phyloP scores from a whole-genome alignment of 2,888 invertebrate genomes.

The Amphimallon solstitiale region DNA sequence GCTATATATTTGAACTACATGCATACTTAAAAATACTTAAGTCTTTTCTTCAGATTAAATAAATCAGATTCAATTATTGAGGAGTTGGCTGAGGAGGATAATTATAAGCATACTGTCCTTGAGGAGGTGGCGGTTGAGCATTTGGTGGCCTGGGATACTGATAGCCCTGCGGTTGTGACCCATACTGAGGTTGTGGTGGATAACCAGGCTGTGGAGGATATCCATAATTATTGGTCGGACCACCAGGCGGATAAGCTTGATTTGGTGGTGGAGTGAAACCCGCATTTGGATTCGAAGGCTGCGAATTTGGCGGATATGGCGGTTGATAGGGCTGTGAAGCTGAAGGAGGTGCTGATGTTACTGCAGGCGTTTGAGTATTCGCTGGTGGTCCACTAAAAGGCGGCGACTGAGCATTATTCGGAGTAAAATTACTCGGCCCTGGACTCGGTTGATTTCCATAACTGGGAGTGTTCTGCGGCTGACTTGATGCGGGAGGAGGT shows the following conservation, averaged over 20 bases:
- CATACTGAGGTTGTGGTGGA: conserved; percentile 70
- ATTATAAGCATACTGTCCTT: conserved; percentile 80
- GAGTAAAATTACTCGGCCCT: conserved; percentile 64
- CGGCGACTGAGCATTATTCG: conserved; percentile 68
- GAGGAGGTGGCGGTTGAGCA: conserved; percentile 77
- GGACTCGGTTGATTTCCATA: conserved; percentile 69
- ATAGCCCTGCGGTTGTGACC: conserved; percentile 71
- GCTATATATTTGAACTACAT: too few relatives aligned
- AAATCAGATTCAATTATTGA: conserved; percentile 64
- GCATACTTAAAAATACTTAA: not conserved
- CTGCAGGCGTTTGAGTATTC: conserved; percentile 63
- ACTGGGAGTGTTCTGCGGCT: conserved; percentile 68
- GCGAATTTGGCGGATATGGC: conserved; percentile 64
- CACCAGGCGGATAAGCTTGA: conserved; percentile 56
- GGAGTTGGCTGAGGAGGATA: conserved; percentile 80
- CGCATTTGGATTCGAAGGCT: conserved; percentile 64
- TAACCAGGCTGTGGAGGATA: conserved; percentile 72
- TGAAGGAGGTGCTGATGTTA: conserved; percentile 66
- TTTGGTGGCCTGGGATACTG: conserved; percentile 73
- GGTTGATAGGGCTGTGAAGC: conserved; percentile 69
- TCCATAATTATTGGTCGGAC: conserved; percentile 58
- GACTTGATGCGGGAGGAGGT: conserved; percentile 65
- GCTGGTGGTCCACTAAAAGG: conserved; percentile 69
- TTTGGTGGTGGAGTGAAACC: conserved; percentile 64
- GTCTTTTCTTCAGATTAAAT: too few relatives aligned